Conservation (phyloP, 2,113 vertebrate species). For the Serinus canaria region DNA sequence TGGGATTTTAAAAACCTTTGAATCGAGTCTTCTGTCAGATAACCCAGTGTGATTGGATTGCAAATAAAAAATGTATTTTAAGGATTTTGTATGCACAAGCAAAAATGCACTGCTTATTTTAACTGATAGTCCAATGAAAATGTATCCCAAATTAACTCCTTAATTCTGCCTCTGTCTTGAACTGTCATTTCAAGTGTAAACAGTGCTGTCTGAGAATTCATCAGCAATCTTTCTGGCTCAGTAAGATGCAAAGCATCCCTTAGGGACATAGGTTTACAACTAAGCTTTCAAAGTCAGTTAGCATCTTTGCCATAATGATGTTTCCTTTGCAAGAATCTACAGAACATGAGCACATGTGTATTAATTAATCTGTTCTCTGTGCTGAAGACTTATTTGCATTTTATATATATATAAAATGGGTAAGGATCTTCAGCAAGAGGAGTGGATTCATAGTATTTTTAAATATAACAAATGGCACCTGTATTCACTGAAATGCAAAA, state of each 20-base stretch:
- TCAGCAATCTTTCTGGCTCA: background rate
- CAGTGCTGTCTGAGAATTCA: background rate
- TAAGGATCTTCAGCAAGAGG: background rate
- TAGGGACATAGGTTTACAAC: background rate
- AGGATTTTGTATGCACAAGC: background rate
- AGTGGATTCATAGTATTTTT: background rate
- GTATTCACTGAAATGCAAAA: background rate
- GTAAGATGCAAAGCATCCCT: background rate
- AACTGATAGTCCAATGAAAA: background rate
- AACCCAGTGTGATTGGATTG: background rate
- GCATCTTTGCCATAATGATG: background rate
- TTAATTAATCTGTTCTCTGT: background rate
- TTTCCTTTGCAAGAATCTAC: background rate
- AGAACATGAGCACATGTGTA: background rate
- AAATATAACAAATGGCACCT: background rate
- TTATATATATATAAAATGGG: background rate
- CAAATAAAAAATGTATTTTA: background rate
- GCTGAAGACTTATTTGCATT: background rate
- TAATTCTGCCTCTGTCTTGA: background rate
- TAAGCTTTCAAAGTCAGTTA: conserved; percentile 31
- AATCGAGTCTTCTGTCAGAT: background rate
- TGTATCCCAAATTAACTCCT: background rate
- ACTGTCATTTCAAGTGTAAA: background rate
- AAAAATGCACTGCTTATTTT: background rate
- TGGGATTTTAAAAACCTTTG: background rate